Conservation (phyloP, 2,797 vertebrate genomes). For the Lycodopsis pacificus region DNA sequence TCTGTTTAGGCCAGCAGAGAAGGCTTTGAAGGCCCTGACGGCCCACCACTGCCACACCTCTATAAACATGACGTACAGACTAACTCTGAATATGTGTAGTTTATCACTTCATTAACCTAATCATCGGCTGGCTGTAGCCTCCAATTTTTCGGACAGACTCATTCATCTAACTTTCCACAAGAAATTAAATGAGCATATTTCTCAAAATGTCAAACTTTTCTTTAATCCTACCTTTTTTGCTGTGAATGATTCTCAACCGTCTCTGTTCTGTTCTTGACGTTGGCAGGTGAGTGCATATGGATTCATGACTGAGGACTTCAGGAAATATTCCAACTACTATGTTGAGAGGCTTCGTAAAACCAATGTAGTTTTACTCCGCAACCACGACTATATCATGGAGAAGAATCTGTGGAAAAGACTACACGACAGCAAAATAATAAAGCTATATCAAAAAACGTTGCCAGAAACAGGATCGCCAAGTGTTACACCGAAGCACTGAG, state of each 20-base stretch:
- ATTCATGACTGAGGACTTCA: conserved; percentile 88
- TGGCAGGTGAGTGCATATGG: conserved; percentile 91
- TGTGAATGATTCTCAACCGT: too few species aligned
- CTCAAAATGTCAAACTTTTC: too few species aligned
- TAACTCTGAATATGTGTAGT: too few species aligned
- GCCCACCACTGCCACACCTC: too few species aligned
- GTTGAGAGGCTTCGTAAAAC: conserved; percentile 77
- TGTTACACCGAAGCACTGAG: not conserved
- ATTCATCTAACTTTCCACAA: too few species aligned
- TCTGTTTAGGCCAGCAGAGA: not conserved
- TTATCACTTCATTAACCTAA: too few species aligned
- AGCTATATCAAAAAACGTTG: conserved; percentile 82
- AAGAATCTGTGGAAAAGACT: conserved; percentile 86
- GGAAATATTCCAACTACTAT: conserved; percentile 89
- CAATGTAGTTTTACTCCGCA: conserved; percentile 81
- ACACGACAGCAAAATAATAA: conserved; percentile 85
- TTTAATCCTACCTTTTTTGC: too few species aligned
- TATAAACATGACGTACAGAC: too few species aligned
- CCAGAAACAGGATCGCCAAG: not conserved
- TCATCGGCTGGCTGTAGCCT: too few species aligned
- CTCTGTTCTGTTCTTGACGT: too few species aligned
- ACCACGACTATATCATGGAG: conserved; percentile 90
- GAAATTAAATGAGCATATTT: too few species aligned
- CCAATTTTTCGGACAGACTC: too few species aligned
- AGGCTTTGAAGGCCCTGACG: not conserved